A percentile compares a stretch with the other conserved stretches of the same genome.
These are phyloP conservation scores for Caenorhabditis latens DNA, from an alignment of 1,140 invertebrate genomes.

Conservation along the genomic window DNA sequence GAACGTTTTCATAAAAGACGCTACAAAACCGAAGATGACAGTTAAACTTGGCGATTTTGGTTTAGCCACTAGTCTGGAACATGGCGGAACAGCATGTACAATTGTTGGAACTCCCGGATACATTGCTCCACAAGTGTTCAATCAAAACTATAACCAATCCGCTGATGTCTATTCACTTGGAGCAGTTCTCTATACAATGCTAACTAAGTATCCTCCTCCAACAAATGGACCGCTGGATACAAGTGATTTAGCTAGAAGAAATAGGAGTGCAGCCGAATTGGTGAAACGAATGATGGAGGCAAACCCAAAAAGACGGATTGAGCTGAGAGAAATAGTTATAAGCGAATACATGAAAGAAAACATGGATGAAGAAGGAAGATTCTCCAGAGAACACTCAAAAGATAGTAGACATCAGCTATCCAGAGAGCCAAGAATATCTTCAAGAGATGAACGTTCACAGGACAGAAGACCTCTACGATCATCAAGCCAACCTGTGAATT, in stretches of 20 bases:
- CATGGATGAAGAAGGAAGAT: not conserved
- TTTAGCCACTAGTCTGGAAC: not conserved
- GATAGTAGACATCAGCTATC: slow-evolving; percentile 11
- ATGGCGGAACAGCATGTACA: not conserved
- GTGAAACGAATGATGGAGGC: slow-evolving; percentile 1
- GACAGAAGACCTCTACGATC: slow-evolving; percentile 3
- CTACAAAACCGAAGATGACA: not conserved
- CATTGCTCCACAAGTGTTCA: slow-evolving; percentile 26
- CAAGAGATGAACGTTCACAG: not conserved
- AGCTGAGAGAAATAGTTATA: slow-evolving; percentile 13
- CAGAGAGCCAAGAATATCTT: not conserved
- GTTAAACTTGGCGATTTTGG: slow-evolving; percentile 55
- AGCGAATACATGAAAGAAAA: slow-evolving; percentile 11
- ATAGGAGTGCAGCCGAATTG: not conserved
- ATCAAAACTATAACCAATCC: not conserved
- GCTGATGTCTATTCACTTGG: slow-evolving; percentile 54
- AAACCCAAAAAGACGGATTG: not conserved
- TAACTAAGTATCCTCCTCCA: slow-evolving; percentile 15
- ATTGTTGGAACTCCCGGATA: slow-evolving; percentile 55
- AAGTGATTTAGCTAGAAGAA: not conserved
- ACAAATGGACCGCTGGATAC: not conserved
- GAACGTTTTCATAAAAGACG: slow-evolving; percentile 48
- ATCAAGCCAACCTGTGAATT: not conserved
- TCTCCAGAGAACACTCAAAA: slow-evolving; percentile 12
- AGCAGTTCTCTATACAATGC: slow-evolving; percentile 32